Evolutionary conservation across 37 sponge, comb jelly and placozoan species (phyloP).

Genomic region (Aphrocallistes beatrix): DNA sequence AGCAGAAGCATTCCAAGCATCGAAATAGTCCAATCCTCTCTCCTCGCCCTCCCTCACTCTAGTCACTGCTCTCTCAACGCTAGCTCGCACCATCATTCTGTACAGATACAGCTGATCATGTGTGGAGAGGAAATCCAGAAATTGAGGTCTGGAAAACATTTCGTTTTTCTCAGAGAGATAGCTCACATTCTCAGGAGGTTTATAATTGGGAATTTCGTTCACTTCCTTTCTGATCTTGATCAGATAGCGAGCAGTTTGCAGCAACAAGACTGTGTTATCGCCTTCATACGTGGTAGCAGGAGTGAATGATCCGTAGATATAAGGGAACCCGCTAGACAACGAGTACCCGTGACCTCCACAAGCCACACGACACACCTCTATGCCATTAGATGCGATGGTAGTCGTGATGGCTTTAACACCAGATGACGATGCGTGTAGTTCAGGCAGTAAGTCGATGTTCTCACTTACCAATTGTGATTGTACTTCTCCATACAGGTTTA

Average conservation of each 20-base stretch:
- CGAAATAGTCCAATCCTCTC: constrained; percentile 32
- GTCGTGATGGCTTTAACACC: constrained; percentile 67
- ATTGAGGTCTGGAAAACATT: neutral
- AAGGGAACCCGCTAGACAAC: constrained; percentile 63
- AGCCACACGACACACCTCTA: constrained; percentile 71
- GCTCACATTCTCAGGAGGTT: neutral
- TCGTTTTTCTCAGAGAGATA: neutral
- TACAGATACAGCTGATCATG: neutral
- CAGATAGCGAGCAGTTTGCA: too few species aligned
- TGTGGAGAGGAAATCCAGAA: neutral
- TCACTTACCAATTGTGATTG: constrained; percentile 39
- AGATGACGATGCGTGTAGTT: constrained; percentile 84
- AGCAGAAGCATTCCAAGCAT: constrained; percentile 28
- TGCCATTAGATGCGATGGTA: constrained; percentile 35
- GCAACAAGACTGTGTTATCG: constrained; percentile 79
- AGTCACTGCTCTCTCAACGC: constrained; percentile 22
- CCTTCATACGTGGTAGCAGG: constrained; percentile 70
- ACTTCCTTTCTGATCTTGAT: neutral
- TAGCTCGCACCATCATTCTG: neutral
- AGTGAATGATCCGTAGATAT: constrained; percentile 37
- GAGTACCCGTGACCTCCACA: constrained; percentile 95
- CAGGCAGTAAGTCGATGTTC: constrained; percentile 54
- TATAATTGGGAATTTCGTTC: neutral
- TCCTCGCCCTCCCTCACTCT: constrained; percentile 23
- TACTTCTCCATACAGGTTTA: neutral